Conservation (phyloP, 2,888 invertebrate species). For the Stenchaetothrips biformis region DNA sequence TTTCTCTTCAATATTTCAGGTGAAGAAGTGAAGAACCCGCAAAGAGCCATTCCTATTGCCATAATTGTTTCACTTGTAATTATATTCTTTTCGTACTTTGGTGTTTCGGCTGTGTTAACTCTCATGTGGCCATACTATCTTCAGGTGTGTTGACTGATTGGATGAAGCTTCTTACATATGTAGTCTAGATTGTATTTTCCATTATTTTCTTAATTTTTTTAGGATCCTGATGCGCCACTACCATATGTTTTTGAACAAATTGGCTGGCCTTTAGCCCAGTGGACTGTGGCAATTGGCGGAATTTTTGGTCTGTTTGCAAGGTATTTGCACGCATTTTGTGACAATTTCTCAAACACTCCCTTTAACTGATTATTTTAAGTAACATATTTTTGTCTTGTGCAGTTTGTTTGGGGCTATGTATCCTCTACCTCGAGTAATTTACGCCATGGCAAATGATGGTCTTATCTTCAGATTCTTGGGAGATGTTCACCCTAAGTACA, state of each 20-base stretch:
- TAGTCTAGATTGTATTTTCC: neutral
- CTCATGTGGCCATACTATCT: constrained; percentile 78
- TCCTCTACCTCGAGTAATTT: constrained; percentile 76
- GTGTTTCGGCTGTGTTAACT: constrained; percentile 82
- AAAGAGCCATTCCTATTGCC: constrained; percentile 82
- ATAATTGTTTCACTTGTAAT: constrained; percentile 77
- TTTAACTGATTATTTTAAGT: constrained; percentile 36
- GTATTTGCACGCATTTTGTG: constrained; percentile 39
- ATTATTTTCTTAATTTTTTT: constrained; percentile 33
- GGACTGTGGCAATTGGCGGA: constrained; percentile 54
- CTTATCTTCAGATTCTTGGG: constrained; percentile 68
- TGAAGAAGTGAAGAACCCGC: constrained; percentile 85
- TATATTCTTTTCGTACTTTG: constrained; percentile 85
- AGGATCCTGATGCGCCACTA: constrained; percentile 50
- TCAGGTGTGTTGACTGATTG: constrained; percentile 50
- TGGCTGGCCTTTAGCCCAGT: constrained; percentile 50
- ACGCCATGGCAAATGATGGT: constrained; percentile 84
- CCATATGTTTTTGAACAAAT: constrained; percentile 49
- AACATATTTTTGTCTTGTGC: constrained; percentile 36
- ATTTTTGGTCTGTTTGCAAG: constrained; percentile 53
- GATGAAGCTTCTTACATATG: constrained; percentile 11
- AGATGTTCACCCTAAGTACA: constrained; percentile 61
- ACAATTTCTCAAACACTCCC: constrained; percentile 4
- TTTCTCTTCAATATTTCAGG: constrained; percentile 48
- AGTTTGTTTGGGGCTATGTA: constrained; percentile 78